Conservation (phyloP, 2,797 vertebrate species). For the Pangasius macronema region DNA sequence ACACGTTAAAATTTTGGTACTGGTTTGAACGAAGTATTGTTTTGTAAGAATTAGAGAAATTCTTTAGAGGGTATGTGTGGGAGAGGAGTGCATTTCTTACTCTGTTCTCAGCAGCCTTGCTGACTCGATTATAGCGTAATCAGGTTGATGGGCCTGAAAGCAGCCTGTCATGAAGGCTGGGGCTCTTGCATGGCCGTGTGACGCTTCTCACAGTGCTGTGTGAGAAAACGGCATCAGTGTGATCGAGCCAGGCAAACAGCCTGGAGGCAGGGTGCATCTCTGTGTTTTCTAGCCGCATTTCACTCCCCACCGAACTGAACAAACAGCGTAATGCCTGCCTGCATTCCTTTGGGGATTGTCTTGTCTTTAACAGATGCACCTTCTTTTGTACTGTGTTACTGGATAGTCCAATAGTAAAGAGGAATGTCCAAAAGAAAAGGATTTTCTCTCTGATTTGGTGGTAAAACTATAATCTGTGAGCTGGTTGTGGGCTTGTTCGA, state of each 20-base stretch:
- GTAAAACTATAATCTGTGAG: neutral
- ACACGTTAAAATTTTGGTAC: neutral
- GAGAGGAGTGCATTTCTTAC: neutral
- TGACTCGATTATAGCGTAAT: slow-evolving; percentile 45
- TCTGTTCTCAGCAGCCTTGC: slow-evolving; percentile 18
- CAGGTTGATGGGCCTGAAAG: slow-evolving; percentile 55
- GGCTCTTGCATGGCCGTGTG: slow-evolving; percentile 57
- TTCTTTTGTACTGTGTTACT: neutral
- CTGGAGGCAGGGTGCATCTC: slow-evolving; percentile 70
- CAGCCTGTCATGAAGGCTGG: slow-evolving; percentile 60
- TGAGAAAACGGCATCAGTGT: slow-evolving; percentile 67
- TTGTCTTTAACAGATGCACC: slow-evolving; percentile 10
- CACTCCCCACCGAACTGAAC: neutral
- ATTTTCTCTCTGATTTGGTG: neutral
- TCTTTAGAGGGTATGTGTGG: neutral
- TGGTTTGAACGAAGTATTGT: neutral
- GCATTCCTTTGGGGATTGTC: slow-evolving; percentile 7
- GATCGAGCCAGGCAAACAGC: slow-evolving; percentile 68
- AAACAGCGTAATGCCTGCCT: neutral
- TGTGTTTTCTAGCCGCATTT: slow-evolving; percentile 30
- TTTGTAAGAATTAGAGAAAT: neutral
- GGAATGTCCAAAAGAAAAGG: neutral
- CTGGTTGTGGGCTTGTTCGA: neutral
- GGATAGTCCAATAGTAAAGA: neutral
- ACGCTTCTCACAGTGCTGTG: slow-evolving; percentile 45